phyloP scores from a whole-genome alignment of 2,888 invertebrate species.

The Cactoblastis cactorum region DNA sequence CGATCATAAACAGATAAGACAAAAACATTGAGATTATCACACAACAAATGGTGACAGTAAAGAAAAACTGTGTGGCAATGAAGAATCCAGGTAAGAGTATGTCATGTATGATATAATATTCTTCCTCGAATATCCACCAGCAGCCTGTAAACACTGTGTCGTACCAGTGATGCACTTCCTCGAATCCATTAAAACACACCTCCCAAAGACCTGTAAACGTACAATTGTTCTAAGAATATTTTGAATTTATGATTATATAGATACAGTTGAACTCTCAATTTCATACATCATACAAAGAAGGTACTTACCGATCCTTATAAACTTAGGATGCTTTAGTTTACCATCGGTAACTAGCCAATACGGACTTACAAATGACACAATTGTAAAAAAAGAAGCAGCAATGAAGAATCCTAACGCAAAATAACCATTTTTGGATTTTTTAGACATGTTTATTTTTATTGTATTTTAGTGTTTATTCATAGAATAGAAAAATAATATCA shows the following conservation, averaged over 20 bases:
- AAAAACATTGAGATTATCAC: conserved; percentile 87
- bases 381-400: conserved; percentile 84
- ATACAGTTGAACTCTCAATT: too few species aligned
- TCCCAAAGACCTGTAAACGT: conserved; percentile 93
- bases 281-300: too few species aligned
- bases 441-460: conserved; percentile 65
- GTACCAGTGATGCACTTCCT: conserved; percentile 91
- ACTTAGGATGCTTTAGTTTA: conserved; percentile 86
- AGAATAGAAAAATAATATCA: too few species aligned
- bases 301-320: conserved; percentile 86
- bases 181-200: conserved; percentile 93
- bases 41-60: conserved; percentile 91
- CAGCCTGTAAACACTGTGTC: conserved; percentile 91
- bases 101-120: conserved; percentile 96
- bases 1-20: conserved; percentile 85
- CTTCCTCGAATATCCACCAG: conserved; percentile 98
- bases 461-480: too few species aligned
- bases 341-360: conserved; percentile 93
- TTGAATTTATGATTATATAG: background rate
- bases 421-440: conserved; percentile 83
- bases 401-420: conserved; percentile 83
- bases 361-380: conserved; percentile 91
- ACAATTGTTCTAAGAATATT: background rate
- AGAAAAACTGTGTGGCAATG: conserved; percentile 95
- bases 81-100: conserved; percentile 94